Evolutionary conservation across 2,888 invertebrate species (phyloP).

Genomic region (Xestia c-nigrum): DNA sequence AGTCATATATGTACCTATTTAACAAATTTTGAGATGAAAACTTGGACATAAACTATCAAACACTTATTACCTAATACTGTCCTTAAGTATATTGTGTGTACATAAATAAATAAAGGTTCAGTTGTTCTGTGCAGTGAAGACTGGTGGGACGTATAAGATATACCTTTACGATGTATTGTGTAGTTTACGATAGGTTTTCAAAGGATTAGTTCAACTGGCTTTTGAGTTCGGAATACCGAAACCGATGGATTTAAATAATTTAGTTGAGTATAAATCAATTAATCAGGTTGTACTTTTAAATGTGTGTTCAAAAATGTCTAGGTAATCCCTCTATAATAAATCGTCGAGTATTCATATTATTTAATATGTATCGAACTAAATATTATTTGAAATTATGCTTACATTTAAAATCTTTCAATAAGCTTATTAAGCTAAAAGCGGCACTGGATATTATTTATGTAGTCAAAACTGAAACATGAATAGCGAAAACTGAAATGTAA

Average conservation of each 20-base stretch:
- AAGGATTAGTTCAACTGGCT: background rate
- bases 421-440: background rate
- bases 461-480: slow-evolving; percentile 12
- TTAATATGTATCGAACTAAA: background rate
- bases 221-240: too few species aligned
- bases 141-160: background rate
- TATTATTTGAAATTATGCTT: background rate
- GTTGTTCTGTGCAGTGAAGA: too few species aligned
- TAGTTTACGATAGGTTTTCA: background rate
- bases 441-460: slow-evolving; percentile 2
- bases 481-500: background rate
- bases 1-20: background rate
- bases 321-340: background rate
- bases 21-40: background rate
- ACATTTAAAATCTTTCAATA: background rate
- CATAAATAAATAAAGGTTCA: too few species aligned
- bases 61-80: too few species aligned
- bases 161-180: background rate
- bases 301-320: background rate
- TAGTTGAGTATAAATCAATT: background rate
- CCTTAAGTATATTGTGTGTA: too few species aligned
- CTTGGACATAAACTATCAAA: background rate
- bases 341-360: background rate
- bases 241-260: background rate
- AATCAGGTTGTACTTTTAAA: background rate